Conservation (phyloP, 2,888 invertebrate genomes). For the Drosophila mercatorum region DNA sequence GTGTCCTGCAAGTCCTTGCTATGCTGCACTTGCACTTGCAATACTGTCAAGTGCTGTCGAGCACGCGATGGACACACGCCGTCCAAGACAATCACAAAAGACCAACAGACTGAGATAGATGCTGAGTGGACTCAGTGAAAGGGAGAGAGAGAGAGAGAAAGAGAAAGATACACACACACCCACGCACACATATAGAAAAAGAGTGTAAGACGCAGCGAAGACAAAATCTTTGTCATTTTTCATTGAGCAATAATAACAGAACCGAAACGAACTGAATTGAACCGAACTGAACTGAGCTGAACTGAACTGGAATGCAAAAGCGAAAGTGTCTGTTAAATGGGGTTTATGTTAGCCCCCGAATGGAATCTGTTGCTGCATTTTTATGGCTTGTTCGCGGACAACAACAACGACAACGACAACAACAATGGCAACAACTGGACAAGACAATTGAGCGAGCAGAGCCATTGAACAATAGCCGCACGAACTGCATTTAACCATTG, state of each 20-base stretch:
- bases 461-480: conserved; percentile 30
- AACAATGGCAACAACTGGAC: not conserved
- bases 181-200: not conserved
- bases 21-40: conserved; percentile 70
- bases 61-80: conserved; percentile 72
- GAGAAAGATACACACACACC: no score
- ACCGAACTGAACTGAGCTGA: conserved; percentile 13
- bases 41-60: conserved; percentile 69
- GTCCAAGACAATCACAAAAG: conserved; percentile 66
- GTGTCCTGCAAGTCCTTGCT: conserved; percentile 19
- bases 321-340: conserved; percentile 53
- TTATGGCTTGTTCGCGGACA: conserved; percentile 50
- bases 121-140: conserved; percentile 1
- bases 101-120: conserved; percentile 22
- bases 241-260: conserved; percentile 53
- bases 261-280: conserved; percentile 25
- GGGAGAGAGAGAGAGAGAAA: not conserved
- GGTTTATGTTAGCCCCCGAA: conserved; percentile 39
- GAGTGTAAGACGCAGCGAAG: not conserved
- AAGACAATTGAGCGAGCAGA: conserved; percentile 33
- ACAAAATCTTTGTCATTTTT: conserved; percentile 55
- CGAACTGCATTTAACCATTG: conserved; percentile 24
- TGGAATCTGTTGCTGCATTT: conserved; percentile 25
- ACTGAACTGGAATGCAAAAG: conserved; percentile 38
- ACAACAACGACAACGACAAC: conserved; percentile 24